Conservation (phyloP, 2,888 invertebrate species). For the Oxyteleia sp. region DNA sequence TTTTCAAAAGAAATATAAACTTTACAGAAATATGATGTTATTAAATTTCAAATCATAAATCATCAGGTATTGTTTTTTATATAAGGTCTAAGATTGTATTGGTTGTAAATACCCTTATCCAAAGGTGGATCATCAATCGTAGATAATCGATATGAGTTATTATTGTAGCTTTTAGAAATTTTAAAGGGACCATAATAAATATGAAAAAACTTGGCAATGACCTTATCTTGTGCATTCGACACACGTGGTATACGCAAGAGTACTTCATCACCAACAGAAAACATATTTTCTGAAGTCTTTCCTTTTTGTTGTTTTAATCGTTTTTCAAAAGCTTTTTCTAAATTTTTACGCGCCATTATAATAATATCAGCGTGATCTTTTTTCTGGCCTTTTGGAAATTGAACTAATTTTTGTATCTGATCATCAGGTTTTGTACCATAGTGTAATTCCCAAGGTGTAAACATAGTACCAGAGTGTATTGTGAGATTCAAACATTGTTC, state of each 20-base stretch:
- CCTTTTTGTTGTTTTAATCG: not conserved
- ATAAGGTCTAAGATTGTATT: conserved; percentile 6
- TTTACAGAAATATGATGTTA: no score
- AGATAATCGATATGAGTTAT: conserved; percentile 26
- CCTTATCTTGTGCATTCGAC: conserved; percentile 4
- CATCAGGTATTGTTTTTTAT: no score
- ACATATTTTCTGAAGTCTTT: not conserved
- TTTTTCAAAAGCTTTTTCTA: conserved; percentile 20
- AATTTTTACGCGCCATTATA: not conserved
- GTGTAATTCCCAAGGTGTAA: not conserved
- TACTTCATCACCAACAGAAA: not conserved
- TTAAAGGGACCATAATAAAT: conserved; percentile 24
- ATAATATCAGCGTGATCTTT: conserved; percentile 23
- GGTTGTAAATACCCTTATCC: conserved; percentile 21
- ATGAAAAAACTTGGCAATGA: conserved; percentile 33
- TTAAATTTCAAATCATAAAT: no score
- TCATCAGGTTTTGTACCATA: not conserved
- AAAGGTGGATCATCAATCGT: conserved; percentile 5
- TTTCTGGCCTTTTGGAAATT: no score
- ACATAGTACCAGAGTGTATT: not conserved
- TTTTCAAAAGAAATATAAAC: no score
- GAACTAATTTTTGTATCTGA: not conserved
- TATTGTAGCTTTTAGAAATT: conserved; percentile 6
- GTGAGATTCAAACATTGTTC: conserved; percentile 1
- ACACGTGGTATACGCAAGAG: conserved; percentile 10